Conservation (phyloP, 2,888 invertebrate species). For the Pristionchus entomophagus region DNA sequence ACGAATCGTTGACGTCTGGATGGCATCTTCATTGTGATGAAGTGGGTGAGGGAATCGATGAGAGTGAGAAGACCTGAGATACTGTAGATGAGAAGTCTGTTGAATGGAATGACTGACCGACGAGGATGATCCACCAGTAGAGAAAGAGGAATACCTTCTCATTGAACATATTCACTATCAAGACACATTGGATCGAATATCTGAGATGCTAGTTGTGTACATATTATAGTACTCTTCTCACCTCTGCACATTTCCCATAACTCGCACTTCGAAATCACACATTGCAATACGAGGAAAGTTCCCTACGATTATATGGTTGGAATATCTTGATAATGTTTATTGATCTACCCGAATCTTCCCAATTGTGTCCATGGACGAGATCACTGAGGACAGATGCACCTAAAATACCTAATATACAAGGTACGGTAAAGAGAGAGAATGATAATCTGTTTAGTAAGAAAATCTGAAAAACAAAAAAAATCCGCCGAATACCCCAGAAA, state of each 20-base stretch:
- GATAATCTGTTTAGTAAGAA: too few species aligned
- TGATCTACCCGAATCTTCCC: constrained; percentile 67
- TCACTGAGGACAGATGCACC: constrained; percentile 67
- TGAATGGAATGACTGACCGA: constrained; percentile 21
- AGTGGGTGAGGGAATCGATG: constrained; percentile 10
- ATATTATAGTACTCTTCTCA: not conserved
- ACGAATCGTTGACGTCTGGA: constrained; percentile 36
- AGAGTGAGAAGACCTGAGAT: constrained; percentile 35
- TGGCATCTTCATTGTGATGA: constrained; percentile 35
- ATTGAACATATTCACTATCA: constrained; percentile 71
- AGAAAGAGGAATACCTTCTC: constrained; percentile 73
- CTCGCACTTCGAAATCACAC: constrained; percentile 72
- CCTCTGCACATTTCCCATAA: constrained; percentile 60
- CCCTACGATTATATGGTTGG: constrained; percentile 51
- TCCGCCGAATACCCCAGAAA: constrained; percentile 73
- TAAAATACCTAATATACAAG: too few species aligned
- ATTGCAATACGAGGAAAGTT: constrained; percentile 74
- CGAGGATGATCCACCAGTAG: constrained; percentile 63
- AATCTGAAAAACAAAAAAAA: too few species aligned
- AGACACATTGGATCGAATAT: constrained; percentile 66
- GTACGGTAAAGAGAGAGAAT: too few species aligned
- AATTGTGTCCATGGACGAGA: constrained; percentile 69
- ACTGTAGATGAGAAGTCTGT: not conserved
- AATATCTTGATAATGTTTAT: constrained; percentile 52
- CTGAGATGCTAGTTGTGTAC: not conserved